These are phyloP conservation scores for Diplogasteroides magnus DNA, from an alignment of 1,140 invertebrate genomes.

Conservation along the genomic window DNA sequence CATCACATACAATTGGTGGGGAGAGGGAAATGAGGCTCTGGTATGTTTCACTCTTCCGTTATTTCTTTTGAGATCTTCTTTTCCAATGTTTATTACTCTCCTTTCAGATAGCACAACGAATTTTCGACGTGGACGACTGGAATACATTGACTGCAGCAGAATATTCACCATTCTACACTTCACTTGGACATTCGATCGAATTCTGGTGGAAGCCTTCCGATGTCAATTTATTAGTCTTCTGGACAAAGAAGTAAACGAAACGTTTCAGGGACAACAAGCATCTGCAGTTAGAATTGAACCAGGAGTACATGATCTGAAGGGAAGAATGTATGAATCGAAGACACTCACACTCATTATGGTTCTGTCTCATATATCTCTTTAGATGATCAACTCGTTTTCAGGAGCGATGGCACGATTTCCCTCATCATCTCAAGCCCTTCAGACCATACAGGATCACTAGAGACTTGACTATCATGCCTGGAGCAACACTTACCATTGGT, in stretches of 20 bases:
- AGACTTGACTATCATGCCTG: conserved; percentile 95
- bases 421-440: conserved; percentile 34
- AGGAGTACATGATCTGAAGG: conserved; percentile 65
- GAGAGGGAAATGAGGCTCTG: conserved; percentile 61
- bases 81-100: conserved; percentile 58
- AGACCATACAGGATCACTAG: conserved; percentile 51
- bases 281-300: conserved; percentile 53
- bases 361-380: neutral
- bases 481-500: conserved; percentile 70
- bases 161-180: conserved; percentile 76
- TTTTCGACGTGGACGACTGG: conserved; percentile 99
- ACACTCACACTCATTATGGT: conserved; percentile 62
- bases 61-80: neutral
- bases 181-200: conserved; percentile 62
- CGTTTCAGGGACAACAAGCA: conserved; percentile 44
- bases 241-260: neutral
- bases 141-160: conserved; percentile 89
- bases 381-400: neutral
- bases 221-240: conserved; percentile 1
- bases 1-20: conserved; percentile 94
- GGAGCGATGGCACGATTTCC: neutral
- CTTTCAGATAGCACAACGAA: conserved; percentile 69
- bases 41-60: conserved; percentile 6
- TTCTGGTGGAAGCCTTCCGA: conserved; percentile 63
- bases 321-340: conserved; percentile 72